Evolutionary conservation across 2,888 invertebrate species (phyloP), one percentile per base, ranked within the genome.

Genomic region (Phyllotreta striolata): DNA sequence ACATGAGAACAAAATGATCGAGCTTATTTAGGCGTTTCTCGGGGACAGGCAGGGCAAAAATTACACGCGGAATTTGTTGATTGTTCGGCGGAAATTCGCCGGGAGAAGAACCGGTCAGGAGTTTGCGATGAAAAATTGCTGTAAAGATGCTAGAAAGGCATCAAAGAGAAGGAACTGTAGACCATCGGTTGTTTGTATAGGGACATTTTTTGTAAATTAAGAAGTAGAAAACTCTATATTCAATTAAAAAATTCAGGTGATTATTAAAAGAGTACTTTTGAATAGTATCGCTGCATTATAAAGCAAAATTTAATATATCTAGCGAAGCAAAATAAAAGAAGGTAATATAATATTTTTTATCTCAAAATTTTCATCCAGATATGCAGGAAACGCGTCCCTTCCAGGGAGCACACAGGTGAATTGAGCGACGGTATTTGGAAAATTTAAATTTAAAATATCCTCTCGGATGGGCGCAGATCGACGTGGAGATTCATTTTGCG

Each of bases 401-500:
- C 3, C 35, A 13, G 10, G 49, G 35, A 12, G 49, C 49, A 44
- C 47, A 58, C 64, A 64, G 67, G 64, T 67, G 64, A 64, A 63
- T 64, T 60, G 63, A 58, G 58, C 62, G 44, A 49, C 39, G 63
- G 62, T 61, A 66, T 66, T 66, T 62, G 43, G 41, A 44, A 62
- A 61, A 66, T 66, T 63, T 67, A 55, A 60, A 64, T 67, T 59
- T 62, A 55, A 65, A 71, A 69, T 67, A 63, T 66, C 62, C 62
- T 44, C 56, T 55, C 58, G 49, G 62, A 58, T 60, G 64, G 66
- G 64, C 64, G 58, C 60, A 55, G 62, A 67, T 61, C 56, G 61
- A 47, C 58, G 63, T 60, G 58, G 60, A 66, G 57, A 62, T 63
- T 63, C 63, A 65, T 63, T 62, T 62, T 13, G 56, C 47, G 60